Conservation (phyloP, 2,797 vertebrate species). For the Galagoides demidoff region DNA sequence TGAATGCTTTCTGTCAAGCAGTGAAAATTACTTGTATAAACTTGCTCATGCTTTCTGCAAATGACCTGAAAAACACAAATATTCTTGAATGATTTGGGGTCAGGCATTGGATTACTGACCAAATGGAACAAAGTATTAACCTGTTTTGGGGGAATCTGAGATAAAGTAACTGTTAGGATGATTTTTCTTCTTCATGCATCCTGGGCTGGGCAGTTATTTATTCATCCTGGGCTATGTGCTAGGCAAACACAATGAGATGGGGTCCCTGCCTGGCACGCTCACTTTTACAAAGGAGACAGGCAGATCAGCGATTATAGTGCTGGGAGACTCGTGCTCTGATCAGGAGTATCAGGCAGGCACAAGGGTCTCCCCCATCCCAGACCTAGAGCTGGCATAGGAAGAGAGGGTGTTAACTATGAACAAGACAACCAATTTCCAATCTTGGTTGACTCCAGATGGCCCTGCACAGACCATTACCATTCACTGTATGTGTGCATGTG, state of each 20-base stretch:
- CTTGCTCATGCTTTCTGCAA: slow-evolving; percentile 26
- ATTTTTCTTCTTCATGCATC: slow-evolving; percentile 8
- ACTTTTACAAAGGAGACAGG: not conserved
- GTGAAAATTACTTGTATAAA: slow-evolving; percentile 58
- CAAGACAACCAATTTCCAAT: not conserved
- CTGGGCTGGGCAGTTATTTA: not conserved
- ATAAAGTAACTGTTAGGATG: not conserved
- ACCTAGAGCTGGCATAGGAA: not conserved
- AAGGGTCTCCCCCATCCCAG: not conserved
- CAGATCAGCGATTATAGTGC: not conserved
- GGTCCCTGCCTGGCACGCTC: not conserved
- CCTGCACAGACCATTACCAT: not conserved
- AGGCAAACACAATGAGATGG: not conserved
- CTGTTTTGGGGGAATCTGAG: slow-evolving; percentile 20
- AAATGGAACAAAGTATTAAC: slow-evolving; percentile 9
- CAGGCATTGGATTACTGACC: not conserved
- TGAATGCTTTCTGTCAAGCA: slow-evolving; percentile 12
- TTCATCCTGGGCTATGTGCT: not conserved
- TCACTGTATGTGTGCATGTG: not conserved
- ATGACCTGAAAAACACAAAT: not conserved
- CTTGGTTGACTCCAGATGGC: not conserved
- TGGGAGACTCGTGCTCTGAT: not conserved
- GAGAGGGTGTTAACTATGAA: not conserved
- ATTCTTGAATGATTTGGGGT: not conserved
- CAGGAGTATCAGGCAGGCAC: not conserved